These are phyloP conservation scores for Ataeniobius toweri DNA, from an alignment of 2,797 vertebrate genomes.

Conservation along the genomic window DNA sequence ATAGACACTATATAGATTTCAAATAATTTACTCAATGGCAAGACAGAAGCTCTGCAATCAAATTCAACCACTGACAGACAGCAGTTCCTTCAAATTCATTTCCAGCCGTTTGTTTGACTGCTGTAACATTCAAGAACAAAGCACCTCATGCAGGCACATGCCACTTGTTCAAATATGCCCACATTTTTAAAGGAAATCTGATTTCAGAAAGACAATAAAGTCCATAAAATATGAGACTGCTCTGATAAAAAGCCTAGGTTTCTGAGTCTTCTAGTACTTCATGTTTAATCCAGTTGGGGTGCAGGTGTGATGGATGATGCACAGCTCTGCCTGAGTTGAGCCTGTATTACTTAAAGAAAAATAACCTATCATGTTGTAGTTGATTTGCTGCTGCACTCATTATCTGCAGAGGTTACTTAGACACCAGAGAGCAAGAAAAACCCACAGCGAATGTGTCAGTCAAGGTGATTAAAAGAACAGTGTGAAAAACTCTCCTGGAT, in stretches of 20 bases:
- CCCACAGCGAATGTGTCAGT: slow-evolving; percentile 13
- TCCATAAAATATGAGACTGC: slow-evolving; percentile 8
- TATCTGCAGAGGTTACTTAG: not conserved
- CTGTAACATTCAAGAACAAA: slow-evolving; percentile 11
- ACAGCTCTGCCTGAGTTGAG: slow-evolving; percentile 13
- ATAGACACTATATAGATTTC: not conserved
- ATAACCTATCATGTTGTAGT: not conserved
- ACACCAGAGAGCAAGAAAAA: slow-evolving; percentile 5
- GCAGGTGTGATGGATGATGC: slow-evolving; percentile 41
- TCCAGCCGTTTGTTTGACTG: slow-evolving; percentile 12
- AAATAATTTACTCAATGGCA: slow-evolving; percentile 24
- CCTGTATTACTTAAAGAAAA: slow-evolving; percentile 13
- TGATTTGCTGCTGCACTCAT: slow-evolving; percentile 1
- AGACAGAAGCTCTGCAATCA: slow-evolving; percentile 22
- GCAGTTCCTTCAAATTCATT: slow-evolving; percentile 14
- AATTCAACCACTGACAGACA: slow-evolving; percentile 35
- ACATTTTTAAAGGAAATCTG: slow-evolving; percentile 7
- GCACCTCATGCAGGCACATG: not conserved
- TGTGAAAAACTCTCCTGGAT: slow-evolving; percentile 22
- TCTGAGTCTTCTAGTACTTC: slow-evolving; percentile 20
- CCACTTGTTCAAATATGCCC: slow-evolving; percentile 17
- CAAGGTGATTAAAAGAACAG: slow-evolving; percentile 28
- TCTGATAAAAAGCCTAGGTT: slow-evolving; percentile 36
- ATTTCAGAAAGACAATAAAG: slow-evolving; percentile 19
- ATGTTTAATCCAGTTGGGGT: slow-evolving; percentile 42